phyloP scores from a whole-genome alignment of 1,140 invertebrate species.

The Neodiprion lecontei region DNA sequence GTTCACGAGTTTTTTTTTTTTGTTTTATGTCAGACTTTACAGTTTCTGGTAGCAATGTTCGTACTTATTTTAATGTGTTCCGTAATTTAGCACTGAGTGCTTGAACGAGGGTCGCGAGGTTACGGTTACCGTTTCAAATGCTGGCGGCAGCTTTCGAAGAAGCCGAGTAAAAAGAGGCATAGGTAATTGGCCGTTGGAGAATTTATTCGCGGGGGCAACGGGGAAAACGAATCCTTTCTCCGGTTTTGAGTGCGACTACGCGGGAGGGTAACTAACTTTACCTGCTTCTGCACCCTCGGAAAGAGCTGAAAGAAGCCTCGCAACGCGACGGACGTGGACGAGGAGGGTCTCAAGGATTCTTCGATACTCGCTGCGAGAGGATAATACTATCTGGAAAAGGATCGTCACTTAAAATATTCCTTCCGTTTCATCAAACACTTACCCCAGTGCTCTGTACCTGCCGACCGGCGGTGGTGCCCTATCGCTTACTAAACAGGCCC shows the following conservation, averaged over 20 bases:
- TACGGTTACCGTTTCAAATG: no score
- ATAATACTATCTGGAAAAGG: background rate
- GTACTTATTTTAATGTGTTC: no score
- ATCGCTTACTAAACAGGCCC: conserved; percentile 23
- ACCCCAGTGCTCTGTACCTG: background rate
- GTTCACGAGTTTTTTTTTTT: no score
- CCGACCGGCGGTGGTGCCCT: background rate
- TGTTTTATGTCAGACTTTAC: no score
- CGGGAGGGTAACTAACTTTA: background rate
- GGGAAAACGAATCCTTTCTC: background rate
- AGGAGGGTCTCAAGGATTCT: background rate
- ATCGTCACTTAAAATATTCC: conserved; percentile 13
- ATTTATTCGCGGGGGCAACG: background rate
- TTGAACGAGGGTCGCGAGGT: no score
- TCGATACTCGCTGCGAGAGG: background rate
- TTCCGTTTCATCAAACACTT: conserved; percentile 20
- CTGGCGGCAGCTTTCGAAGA: no score
- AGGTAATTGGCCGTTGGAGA: no score
- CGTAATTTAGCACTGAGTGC: no score
- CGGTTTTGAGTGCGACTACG: background rate
- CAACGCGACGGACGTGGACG: background rate
- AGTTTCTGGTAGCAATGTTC: no score
- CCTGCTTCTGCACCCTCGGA: background rate
- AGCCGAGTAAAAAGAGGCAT: no score
- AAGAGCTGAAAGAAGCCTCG: background rate